Base-by-base conservation (phyloP, 2,888 invertebrate species). In the Sphinx pinastri region DNA sequence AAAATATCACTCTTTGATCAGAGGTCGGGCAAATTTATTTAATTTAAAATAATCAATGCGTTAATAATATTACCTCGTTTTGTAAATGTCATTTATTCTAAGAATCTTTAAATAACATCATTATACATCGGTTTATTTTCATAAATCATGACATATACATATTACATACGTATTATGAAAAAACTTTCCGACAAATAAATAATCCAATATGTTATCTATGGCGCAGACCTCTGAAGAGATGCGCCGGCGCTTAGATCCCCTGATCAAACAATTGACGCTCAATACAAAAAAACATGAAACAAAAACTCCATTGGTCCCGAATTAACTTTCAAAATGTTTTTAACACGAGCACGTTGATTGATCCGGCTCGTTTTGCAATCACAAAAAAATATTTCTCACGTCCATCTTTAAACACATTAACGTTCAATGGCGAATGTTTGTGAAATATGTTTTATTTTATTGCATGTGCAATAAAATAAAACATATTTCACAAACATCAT, bases 201-300 rank as follows among this genome's bases (percentile, higher is more conserved):
- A 67, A 67, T 51, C 67, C 67, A 67, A 67, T 51, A 67, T 14
- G 13, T 11, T 49, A 13, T 67, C 31, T 60, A 45, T 47, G 16
- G 19, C 19, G 55, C 10, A 38, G 38, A 38, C 38, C 8, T 60
- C 16, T n/a, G 47, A 16, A 45, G 12, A 16, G 8, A 16, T 45
- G 77, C 84, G 84, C 82, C 85, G 80, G 83, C 84, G 81, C 81
- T 31, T 60, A 60, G 11, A 86, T 79, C 77, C 73, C 71, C 76
- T 90, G 88, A 91, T 89, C 87, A 88, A 87, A 89, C 91, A 93
- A 92, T 93, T 91, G 91, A 92, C 88, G 86, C 89, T 88, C 83
- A 74, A 72, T 68, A 71, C 76, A 69, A 58, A 75, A 71, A 81
- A 84, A 87, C 83, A 84, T 78, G 31, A 74, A 80, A 83, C 83